A percentile compares a stretch with the other conserved stretches of the same genome.
Conservation (phyloP, 2,113 vertebrate genomes). For the Dasyornis broadbenti region DNA sequence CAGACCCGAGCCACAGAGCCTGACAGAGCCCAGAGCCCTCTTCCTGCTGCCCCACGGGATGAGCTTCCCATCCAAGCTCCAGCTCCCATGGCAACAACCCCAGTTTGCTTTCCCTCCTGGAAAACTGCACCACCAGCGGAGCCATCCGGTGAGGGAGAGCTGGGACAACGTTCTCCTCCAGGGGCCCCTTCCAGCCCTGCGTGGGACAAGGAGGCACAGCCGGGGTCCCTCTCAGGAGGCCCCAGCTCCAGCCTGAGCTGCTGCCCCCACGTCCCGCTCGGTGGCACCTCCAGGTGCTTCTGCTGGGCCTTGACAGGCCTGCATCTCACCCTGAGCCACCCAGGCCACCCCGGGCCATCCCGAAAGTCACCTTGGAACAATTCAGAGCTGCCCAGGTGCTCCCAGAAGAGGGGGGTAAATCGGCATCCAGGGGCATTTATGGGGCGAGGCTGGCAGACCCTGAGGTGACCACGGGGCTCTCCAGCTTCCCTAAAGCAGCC, state of each 20-base stretch:
- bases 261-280: rapidly evolving
- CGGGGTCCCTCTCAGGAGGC: not conserved
- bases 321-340: not conserved
- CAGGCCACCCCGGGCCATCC: not conserved
- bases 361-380: not conserved
- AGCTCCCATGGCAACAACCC: not conserved
- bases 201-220: not conserved
- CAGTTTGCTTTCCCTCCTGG: not conserved
- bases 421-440: not conserved
- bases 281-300: not conserved
- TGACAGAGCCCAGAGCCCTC: not conserved
- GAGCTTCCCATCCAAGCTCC: not conserved
- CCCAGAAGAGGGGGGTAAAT: not conserved
- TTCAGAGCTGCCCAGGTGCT: not conserved
- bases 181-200: rapidly evolving
- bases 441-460: not conserved
- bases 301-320: not conserved
- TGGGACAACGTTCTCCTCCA: not conserved
- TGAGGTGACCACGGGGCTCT: not conserved
- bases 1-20: not conserved
- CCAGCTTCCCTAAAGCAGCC: not conserved
- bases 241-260: not conserved
- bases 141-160: not conserved
- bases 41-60: not conserved
- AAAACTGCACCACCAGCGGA: not conserved